Evolutionary conservation across 2,113 vertebrate species (phyloP), one percentile per base, ranked within the genome.

Genomic region (Nannospalax galili): DNA sequence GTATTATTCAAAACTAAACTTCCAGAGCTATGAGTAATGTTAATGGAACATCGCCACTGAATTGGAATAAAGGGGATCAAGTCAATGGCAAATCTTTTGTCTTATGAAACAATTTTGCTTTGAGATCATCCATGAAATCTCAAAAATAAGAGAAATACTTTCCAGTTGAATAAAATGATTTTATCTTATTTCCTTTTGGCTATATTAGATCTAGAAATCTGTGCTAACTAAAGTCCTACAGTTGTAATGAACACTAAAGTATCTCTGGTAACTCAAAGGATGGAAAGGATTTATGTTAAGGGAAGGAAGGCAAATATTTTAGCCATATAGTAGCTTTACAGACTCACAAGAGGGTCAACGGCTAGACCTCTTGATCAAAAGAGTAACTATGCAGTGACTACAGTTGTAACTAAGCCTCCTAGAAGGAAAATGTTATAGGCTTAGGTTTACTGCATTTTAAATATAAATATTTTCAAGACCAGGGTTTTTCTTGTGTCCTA

Each of bases 51-150:
- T 45, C 17, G 40, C 16, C 84, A 15, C 52, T 73, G 37, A 48
- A 40, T 32, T 81, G 7, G 28, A 94, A 91, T 62, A 81, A 85
- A 85, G 24, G 14, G 7, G 92, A 69, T 90, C 40, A 5, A 56
- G 9, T 52, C 22, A 91, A 70, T 95, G 11, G 62, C 24, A 95
- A 91, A 72, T 67, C 11, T 16, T 81, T 91, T 67, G 82, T 79
- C 92, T 86, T 77, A 75, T 78, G 40, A 81, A 52, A n/a, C 8
- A 58, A 58, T 75, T 89, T 64, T 80, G 32, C 22, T 84, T 58
- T 69, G 37, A 73, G 37, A 81, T 73, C 1, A 40, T 90, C 82
- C 14, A 80, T 37, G 16, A 82, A 56, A 79, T 91, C 52, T 72
- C 4, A 37, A 65, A 93, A 92, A 62, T 30, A 81, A 81, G 24